Base-by-base conservation (phyloP, 2,888 invertebrate species). In the Labia minor region DNA sequence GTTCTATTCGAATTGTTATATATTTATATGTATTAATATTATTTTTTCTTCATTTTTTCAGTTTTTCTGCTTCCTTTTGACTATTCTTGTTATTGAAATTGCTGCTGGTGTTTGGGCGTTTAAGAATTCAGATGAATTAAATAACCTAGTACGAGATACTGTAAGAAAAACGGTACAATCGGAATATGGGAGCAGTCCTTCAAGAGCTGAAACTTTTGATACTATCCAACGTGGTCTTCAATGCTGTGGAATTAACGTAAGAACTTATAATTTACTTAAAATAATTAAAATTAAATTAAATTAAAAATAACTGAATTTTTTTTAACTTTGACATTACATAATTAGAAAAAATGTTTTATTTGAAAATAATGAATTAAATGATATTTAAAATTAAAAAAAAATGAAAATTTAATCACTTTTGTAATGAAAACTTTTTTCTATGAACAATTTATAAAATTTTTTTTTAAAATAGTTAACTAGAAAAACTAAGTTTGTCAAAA, bases 101-200 rank as follows among this genome's bases (percentile, higher is more conserved):
- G 88, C 88, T 1, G 87, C 87, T 67, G 90, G 87, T 63, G 84
- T 87, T 72, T 90, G 89, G 87, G 86, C 87, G 62, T 88, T 87
- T 75, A 83, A 85, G 70, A 87, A 90, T 74, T 83, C 84, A 72
- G 85, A 86, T 67, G 81, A 83, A 73, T 78, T 89, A 67, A 83
- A 86, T 74, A 81, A 83, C 65, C 81, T 86, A 72, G 82, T 89
- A 37, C 81, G 83, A 68, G 80, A 81, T 37, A 83, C 83, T 20
- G 83, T 88, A 37, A 82, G 84, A 72, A 78, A 80, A 65, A 86
- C 86, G 1, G 85, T 88, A 49, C 80, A 84, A 73, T 80, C 83
- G 70, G 84, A 86, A 72, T 88, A 88, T 73, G 80, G 81, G 1
- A 77, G 78, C 69, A 78, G 78, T 71, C 78, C 81, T 69, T 78